Conservation (phyloP, 1,140 invertebrate genomes). For the Dendrolimus punctatus region DNA sequence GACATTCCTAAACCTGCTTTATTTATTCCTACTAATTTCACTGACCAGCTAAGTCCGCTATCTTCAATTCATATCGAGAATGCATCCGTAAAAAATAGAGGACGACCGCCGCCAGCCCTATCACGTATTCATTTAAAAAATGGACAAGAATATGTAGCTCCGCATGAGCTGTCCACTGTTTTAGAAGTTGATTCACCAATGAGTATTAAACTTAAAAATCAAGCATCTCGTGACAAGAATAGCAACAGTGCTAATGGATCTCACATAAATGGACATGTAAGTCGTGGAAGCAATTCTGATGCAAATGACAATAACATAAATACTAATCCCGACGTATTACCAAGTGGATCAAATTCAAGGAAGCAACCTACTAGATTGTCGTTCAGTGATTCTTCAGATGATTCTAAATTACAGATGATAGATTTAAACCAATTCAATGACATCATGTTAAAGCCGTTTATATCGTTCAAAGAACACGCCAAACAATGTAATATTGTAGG, state of each 20-base stretch:
- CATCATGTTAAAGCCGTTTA: slow-evolving; percentile 62
- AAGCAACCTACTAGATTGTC: slow-evolving; percentile 19
- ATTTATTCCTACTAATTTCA: slow-evolving; percentile 14
- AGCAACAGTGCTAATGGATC: slow-evolving; percentile 15
- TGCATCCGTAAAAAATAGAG: slow-evolving; percentile 33
- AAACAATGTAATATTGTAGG: slow-evolving; percentile 44
- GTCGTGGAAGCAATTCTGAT: slow-evolving; percentile 1
- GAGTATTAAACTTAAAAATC: slow-evolving; percentile 47
- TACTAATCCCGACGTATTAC: slow-evolving; percentile 26
- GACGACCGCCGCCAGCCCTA: slow-evolving; percentile 49
- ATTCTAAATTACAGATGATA: slow-evolving; percentile 55
- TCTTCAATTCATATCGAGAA: too few species aligned
- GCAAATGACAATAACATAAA: slow-evolving; percentile 5
- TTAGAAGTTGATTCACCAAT: slow-evolving; percentile 76
- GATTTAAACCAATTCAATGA: slow-evolving; percentile 60
- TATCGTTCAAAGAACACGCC: slow-evolving; percentile 60
- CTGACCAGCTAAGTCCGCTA: background rate
- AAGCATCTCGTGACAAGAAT: slow-evolving; percentile 28
- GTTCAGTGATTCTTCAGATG: slow-evolving; percentile 41
- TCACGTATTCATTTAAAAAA: slow-evolving; percentile 45
- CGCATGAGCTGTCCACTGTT: slow-evolving; percentile 79
- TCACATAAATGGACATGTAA: slow-evolving; percentile 1
- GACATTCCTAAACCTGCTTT: slow-evolving; percentile 45
- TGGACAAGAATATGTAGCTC: slow-evolving; percentile 45
- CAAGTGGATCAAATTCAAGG: slow-evolving; percentile 16